phyloP scores from a whole-genome alignment of 2,113 vertebrate genomes.

The Nestor notabilis region DNA sequence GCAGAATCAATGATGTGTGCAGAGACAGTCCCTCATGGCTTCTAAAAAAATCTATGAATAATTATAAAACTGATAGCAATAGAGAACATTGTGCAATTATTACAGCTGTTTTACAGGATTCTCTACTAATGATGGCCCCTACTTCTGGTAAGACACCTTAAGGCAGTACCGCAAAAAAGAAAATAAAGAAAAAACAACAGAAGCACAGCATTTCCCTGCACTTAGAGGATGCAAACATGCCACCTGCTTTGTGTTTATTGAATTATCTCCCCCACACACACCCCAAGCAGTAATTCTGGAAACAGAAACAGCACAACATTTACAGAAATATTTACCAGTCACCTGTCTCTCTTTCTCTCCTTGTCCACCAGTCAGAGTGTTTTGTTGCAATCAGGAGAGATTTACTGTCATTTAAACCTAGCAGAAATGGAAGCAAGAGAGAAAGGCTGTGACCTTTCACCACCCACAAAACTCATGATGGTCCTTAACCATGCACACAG shows the following conservation, averaged over 20 bases:
- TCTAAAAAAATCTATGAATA: constrained; percentile 5
- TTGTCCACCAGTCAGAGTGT: background rate
- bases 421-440: background rate
- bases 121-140: background rate
- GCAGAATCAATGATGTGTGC: constrained; percentile 37
- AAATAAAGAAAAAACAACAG: background rate
- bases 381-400: background rate
- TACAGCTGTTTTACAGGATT: constrained; percentile 33
- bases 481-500: background rate
- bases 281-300: background rate
- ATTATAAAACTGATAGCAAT: constrained; percentile 8
- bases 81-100: constrained; percentile 11
- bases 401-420: background rate
- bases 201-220: background rate
- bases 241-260: background rate
- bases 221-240: background rate
- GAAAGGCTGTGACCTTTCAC: background rate
- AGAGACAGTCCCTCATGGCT: constrained; percentile 7
- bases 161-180: background rate
- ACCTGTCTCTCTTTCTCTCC: background rate
- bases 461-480: background rate
- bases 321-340: background rate
- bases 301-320: background rate
- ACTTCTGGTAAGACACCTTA: constrained; percentile 3
- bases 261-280: background rate